These are phyloP conservation scores for Acanthisitta chloris DNA, from an alignment of 2,113 vertebrate species.

Conservation along the genomic window DNA sequence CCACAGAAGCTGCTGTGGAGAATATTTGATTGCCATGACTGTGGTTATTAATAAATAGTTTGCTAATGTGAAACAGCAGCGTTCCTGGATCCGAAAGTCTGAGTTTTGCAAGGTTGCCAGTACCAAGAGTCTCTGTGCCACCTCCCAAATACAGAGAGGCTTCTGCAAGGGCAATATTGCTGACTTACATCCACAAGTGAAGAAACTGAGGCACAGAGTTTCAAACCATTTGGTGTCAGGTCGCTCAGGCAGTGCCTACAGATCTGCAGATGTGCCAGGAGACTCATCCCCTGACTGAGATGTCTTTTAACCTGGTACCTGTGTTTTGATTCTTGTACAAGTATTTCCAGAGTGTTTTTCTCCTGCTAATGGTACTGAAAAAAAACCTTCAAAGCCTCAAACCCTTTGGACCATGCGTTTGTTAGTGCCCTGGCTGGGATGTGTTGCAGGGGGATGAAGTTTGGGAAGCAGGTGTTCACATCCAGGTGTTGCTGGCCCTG, in stretches of 20 bases:
- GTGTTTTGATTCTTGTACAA: neutral
- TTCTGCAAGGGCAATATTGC: neutral
- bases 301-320: accelerated
- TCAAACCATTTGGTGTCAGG: accelerated
- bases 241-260: neutral
- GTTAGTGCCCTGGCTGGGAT: neutral
- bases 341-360: neutral
- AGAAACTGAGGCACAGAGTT: neutral
- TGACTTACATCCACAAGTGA: neutral
- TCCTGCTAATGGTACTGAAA: neutral
- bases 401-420: accelerated
- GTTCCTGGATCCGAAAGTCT: neutral
- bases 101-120: neutral
- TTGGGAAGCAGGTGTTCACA: neutral
- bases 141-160: neutral
- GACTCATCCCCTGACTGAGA: neutral
- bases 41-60: neutral
- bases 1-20: neutral
- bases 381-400: accelerated
- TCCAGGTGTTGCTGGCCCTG: too few relatives aligned
- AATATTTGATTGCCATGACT: neutral
- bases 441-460: neutral
- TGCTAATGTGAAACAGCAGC: neutral
- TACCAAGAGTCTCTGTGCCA: neutral
- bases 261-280: neutral